A percentile compares a stretch with the other conserved stretches of the same genome.
These are phyloP conservation scores for Aspidapion aeneum DNA, from an alignment of 2,888 invertebrate genomes.

Conservation along the genomic window DNA sequence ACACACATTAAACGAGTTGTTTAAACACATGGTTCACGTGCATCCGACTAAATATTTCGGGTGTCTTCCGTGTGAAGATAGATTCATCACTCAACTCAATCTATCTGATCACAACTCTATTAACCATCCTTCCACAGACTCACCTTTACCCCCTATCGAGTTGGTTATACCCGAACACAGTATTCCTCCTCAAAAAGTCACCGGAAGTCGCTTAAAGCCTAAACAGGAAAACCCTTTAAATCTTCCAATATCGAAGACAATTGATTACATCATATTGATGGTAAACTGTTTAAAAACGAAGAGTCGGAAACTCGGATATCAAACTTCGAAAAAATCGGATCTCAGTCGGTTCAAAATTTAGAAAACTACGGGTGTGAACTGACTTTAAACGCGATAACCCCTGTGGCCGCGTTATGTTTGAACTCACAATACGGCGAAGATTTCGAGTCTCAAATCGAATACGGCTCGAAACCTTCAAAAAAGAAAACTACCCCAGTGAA, in stretches of 20 bases:
- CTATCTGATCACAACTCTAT: conserved; percentile 62
- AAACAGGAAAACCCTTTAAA: conserved; percentile 38
- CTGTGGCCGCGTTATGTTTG: conserved; percentile 63
- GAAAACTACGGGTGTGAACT: conserved; percentile 50
- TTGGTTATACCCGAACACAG: neutral
- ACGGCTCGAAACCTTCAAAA: conserved; percentile 47
- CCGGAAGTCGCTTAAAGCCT: conserved; percentile 39
- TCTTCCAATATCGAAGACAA: conserved; percentile 78
- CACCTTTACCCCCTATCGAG: neutral
- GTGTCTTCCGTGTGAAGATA: conserved; percentile 66
- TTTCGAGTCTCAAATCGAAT: conserved; percentile 56
- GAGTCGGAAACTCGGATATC: conserved; percentile 49
- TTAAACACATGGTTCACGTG: conserved; percentile 61
- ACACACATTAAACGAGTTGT: conserved; percentile 50
- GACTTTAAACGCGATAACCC: conserved; percentile 60
- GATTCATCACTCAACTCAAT: conserved; percentile 60
- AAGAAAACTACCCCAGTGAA: conserved; percentile 40
- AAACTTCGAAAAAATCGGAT: conserved; percentile 54
- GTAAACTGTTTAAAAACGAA: conserved; percentile 62
- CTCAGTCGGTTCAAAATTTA: conserved; percentile 45
- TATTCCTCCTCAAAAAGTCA: conserved; percentile 39
- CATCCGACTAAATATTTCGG: conserved; percentile 75
- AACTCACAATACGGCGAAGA: conserved; percentile 55
- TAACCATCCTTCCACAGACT: conserved; percentile 40
- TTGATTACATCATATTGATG: conserved; percentile 77